Evolutionary conservation across 64 coral and sea anemone species (phyloP).

Genomic region (Montipora sp.): DNA sequence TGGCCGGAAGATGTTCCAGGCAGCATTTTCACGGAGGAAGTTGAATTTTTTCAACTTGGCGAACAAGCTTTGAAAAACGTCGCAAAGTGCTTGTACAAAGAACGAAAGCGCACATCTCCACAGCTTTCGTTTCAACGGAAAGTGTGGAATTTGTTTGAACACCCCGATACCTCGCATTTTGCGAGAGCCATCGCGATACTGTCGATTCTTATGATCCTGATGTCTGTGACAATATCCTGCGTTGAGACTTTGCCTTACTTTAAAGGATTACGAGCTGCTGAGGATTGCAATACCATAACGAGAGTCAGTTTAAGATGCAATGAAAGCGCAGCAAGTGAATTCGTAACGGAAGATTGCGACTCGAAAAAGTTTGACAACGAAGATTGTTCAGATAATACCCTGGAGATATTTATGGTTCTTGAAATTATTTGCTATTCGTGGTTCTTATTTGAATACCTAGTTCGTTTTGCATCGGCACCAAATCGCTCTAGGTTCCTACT

Average conservation of each 20-base stretch:
- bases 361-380: background rate
- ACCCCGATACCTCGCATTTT: constrained; percentile 78
- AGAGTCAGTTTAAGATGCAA: background rate
- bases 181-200: constrained; percentile 81
- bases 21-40: constrained; percentile 88
- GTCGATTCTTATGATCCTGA: constrained; percentile 77
- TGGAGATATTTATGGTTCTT: constrained; percentile 71
- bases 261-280: constrained; percentile 3
- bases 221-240: constrained; percentile 78
- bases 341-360: background rate
- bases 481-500: constrained; percentile 68
- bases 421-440: constrained; percentile 85
- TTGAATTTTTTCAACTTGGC: constrained; percentile 95
- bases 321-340: background rate
- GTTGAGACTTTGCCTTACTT: constrained; percentile 79
- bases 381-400: constrained; percentile 38
- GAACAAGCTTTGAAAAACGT: constrained; percentile 80
- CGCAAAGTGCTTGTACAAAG: constrained; percentile 70
- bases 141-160: constrained; percentile 95
- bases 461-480: constrained; percentile 77
- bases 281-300: constrained; percentile 10
- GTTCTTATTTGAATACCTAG: constrained; percentile 89
- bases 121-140: constrained; percentile 39
- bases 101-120: background rate
- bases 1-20: constrained; percentile 83